Percentiles rank a stretch among this genome's conserved stretches.
phyloP scores from a whole-genome alignment of 1,140 invertebrate genomes.

The Eueides isabella region DNA sequence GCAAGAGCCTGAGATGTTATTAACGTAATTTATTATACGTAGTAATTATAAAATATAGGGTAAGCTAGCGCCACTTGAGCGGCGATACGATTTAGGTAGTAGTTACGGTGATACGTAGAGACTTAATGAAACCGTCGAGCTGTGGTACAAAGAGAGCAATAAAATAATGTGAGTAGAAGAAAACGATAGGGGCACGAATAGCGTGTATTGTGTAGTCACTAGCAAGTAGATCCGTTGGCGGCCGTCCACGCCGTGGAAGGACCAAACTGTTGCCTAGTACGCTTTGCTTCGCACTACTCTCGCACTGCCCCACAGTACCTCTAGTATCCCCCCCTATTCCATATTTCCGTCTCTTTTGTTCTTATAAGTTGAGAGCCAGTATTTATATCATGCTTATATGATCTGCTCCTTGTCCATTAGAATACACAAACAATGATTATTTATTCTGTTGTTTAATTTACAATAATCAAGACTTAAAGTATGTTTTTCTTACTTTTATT shows the following conservation, averaged over 20 bases:
- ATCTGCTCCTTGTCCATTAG: not conserved
- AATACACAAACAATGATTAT: not conserved
- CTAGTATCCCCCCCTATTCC: no score
- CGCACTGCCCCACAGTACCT: conserved; percentile 5
- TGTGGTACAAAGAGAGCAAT: conserved; percentile 80
- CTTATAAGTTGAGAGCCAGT: not conserved
- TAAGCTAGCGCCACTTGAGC: conserved; percentile 59
- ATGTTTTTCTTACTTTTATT: not conserved
- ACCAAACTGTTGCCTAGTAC: conserved; percentile 67
- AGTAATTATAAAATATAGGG: conserved; percentile 49
- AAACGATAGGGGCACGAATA: conserved; percentile 64
- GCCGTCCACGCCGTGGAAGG: conserved; percentile 53
- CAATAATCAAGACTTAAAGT: not conserved
- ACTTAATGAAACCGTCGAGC: conserved; percentile 80
- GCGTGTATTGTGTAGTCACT: conserved; percentile 57
- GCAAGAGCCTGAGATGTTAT: conserved; percentile 68
- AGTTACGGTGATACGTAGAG: conserved; percentile 79
- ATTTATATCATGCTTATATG: not conserved
- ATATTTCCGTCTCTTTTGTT: not conserved
- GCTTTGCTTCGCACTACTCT: conserved; percentile 38
- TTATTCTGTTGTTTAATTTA: not conserved
- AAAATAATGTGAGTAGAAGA: conserved; percentile 66
- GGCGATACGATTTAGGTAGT: conserved; percentile 62
- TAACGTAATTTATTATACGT: conserved; percentile 51
- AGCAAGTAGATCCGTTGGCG: conserved; percentile 46